Base-by-base conservation (phyloP, 2,797 vertebrate genomes). In the Emydoidea blandingii region DNA sequence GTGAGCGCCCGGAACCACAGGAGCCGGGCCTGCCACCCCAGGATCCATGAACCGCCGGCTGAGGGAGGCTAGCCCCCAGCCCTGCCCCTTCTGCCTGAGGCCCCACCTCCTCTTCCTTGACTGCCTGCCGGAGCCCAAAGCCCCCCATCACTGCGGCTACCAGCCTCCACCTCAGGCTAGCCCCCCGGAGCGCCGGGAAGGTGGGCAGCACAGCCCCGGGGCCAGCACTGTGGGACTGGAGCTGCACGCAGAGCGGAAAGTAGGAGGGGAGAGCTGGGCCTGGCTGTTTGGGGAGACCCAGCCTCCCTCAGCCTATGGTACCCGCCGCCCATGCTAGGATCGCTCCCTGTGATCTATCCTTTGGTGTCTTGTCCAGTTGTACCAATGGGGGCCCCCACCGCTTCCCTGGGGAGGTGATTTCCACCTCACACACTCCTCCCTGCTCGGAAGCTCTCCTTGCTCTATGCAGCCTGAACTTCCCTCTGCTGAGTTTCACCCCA, bases 121-220 rank as follows among this genome's bases (percentile, higher is more conserved):
- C 50, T 50, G 50, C 50, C 15, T 50, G 50, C 50, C 15, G 50
- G 15, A 50, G 50, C 50, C 85, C 88, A 97, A 94, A 81, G 68
- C 96, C 47, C 96, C 95, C 90, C 50, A 5, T 12, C 59, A 12
- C 59, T 6, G 27, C 12, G 1, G 27, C 27, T 29, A 12, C 59
- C 29, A 8, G 11, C 12, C 57, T 59, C 25, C 57, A 8, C 31
- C 59, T 29, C 59, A 59, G 59, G 59, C 12, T 62, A 62, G 59
- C 12, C 53, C 53, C 53, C 53, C 8, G 4, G 53, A 54, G 53
- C 3, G 4, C 21, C 8, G 21, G 53, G 53, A 54, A 23, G 53
- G 53, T 54, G 53, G 53, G 53, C 8, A 23, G 8, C 53, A 54
- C 53, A 4, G 53, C 21, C 21, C 53, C 21, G 6, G 21, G 53